Percentiles rank a stretch among this genome's conserved stretches.
Evolutionary conservation across 2,113 vertebrate species (phyloP).

Genomic region (Drymodes brunneopygia): DNA sequence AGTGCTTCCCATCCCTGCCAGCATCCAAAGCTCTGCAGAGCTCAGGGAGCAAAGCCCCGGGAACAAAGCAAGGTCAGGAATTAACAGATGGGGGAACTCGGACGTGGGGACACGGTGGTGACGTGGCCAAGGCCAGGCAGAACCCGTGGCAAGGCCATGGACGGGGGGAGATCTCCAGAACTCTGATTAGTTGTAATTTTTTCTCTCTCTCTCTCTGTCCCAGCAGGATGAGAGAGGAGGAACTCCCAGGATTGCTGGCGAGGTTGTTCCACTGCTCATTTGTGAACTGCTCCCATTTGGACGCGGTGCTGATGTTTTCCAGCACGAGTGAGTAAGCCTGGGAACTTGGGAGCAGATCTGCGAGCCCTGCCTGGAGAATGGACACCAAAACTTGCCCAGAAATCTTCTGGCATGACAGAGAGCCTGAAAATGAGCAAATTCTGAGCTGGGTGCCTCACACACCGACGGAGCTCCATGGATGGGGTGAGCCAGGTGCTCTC

Average conservation of each 20-base stretch:
- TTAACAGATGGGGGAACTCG: background rate
- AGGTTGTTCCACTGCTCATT: background rate
- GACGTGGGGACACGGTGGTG: background rate
- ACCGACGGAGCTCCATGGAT: fast-evolving
- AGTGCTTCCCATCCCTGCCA: background rate
- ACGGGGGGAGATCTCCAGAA: background rate
- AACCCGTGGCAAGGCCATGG: background rate
- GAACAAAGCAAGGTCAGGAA: background rate
- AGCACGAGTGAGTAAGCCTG: background rate
- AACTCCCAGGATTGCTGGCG: background rate
- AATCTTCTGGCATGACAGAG: background rate
- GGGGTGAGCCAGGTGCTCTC: background rate
- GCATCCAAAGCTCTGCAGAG: background rate
- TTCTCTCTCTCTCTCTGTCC: background rate
- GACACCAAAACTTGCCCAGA: background rate
- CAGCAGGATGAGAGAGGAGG: background rate
- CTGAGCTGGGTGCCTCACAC: background rate
- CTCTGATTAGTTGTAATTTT: background rate
- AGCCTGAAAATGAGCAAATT: background rate
- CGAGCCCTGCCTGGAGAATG: background rate
- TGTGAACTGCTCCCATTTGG: background rate
- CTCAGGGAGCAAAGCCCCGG: background rate
- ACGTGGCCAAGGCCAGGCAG: background rate
- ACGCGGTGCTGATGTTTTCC: background rate
- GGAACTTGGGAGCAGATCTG: background rate